phyloP scores from a whole-genome alignment of 1,140 invertebrate genomes.

The Diploscapter pachys region DNA sequence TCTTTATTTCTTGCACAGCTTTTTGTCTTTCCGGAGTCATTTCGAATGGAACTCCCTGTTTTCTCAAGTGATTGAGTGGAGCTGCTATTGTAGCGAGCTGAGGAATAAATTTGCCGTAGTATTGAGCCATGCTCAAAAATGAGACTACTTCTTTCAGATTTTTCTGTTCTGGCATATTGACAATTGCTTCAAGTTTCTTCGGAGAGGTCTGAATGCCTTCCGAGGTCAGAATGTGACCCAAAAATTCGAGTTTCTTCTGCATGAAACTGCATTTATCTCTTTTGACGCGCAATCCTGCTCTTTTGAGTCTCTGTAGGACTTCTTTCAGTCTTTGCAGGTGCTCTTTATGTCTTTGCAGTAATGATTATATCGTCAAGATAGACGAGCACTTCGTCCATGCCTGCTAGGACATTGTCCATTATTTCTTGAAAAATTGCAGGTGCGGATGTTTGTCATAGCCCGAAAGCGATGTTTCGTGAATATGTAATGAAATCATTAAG shows the following conservation, averaged over 20 bases:
- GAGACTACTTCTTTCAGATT: conserved; percentile 54
- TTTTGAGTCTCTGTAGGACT: conserved; percentile 19
- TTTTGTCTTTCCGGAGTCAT: conserved; percentile 33
- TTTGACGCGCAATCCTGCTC: conserved; percentile 29
- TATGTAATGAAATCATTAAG: too few species aligned
- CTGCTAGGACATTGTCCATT: too few species aligned
- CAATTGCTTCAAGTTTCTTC: conserved; percentile 60
- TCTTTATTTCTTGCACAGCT: conserved; percentile 53
- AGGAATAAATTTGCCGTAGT: conserved; percentile 61
- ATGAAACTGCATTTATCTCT: conserved; percentile 31
- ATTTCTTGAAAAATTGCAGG: too few species aligned
- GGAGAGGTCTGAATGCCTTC: conserved; percentile 60
- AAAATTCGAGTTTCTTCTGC: conserved; percentile 32
- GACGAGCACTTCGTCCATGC: too few species aligned
- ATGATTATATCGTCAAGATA: conserved; percentile 8
- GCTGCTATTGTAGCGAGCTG: conserved; percentile 57
- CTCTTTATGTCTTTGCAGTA: conserved; percentile 19
- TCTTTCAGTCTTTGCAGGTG: conserved; percentile 17
- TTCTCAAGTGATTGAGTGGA: conserved; percentile 58
- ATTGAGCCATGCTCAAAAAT: conserved; percentile 59
- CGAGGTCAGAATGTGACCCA: conserved; percentile 45
- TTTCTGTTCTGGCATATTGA: conserved; percentile 59
- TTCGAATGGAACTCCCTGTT: conserved; percentile 41
- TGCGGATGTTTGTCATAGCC: too few species aligned
- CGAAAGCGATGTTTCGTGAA: too few species aligned